Evolutionary conservation across 2,797 vertebrate genomes (phyloP).

Genomic region (Todus mexicanus): DNA sequence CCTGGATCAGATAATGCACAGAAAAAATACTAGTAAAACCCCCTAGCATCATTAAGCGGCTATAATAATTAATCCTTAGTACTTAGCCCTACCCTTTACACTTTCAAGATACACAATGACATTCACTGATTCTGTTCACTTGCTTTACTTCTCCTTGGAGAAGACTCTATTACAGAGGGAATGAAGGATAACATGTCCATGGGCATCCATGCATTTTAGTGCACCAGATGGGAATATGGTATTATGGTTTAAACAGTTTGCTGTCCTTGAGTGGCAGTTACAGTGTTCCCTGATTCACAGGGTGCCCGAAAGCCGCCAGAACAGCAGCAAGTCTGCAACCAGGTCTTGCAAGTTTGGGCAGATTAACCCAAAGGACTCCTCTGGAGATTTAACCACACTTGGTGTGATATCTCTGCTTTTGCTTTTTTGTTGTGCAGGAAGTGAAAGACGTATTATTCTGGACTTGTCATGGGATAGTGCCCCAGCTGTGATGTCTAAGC

Average conservation of each 20-base stretch:
- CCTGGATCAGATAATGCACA: not conserved
- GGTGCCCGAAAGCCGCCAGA: not conserved
- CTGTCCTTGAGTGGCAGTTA: constrained; percentile 45
- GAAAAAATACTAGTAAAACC: constrained; percentile 1
- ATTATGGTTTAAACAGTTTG: constrained; percentile 25
- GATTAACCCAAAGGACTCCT: not conserved
- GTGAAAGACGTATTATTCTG: not conserved
- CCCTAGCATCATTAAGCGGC: not conserved
- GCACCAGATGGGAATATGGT: constrained; percentile 36
- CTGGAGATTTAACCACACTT: not conserved
- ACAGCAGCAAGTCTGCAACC: not conserved
- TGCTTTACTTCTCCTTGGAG: constrained; percentile 1
- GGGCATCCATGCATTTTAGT: constrained; percentile 20
- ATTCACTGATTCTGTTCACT: not conserved
- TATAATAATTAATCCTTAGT: not conserved
- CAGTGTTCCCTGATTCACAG: constrained; percentile 10
- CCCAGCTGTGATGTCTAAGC: not conserved
- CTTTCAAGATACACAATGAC: not conserved
- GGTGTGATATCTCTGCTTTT: not conserved
- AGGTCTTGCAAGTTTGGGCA: not conserved
- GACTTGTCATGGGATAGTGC: not conserved
- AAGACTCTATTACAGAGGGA: not conserved
- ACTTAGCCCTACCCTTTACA: not conserved
- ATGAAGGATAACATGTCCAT: not conserved
- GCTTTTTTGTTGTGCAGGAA: not conserved